A percentile compares a stretch with the other conserved stretches of the same genome.
Conservation (phyloP, 2,888 invertebrate genomes). For the Apamea epomidion region DNA sequence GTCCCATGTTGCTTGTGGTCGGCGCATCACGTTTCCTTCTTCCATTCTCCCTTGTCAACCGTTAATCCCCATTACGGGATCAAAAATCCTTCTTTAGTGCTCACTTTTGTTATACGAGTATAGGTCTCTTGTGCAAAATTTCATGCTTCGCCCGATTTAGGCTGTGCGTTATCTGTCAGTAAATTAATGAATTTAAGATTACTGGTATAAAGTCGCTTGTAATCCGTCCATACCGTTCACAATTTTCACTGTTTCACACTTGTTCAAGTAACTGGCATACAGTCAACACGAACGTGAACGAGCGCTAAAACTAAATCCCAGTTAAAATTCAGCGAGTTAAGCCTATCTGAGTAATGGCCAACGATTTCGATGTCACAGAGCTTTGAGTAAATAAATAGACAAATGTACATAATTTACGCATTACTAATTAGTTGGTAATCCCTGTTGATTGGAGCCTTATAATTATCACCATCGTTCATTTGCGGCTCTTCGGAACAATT, state of each 20-base stretch:
- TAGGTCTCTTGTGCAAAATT: background rate
- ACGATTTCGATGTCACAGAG: constrained; percentile 78
- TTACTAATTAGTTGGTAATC: constrained; percentile 66
- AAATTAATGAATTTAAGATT: background rate
- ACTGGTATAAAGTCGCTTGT: background rate
- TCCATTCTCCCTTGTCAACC: background rate
- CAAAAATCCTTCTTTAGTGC: background rate
- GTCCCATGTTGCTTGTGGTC: background rate
- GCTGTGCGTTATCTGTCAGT: no score
- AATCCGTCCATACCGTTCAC: background rate
- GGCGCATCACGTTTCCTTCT: background rate
- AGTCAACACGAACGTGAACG: constrained; percentile 61
- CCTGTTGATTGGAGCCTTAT: constrained; percentile 41
- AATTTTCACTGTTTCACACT: background rate
- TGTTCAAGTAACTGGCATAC: constrained; percentile 42
- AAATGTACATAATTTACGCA: constrained; percentile 78
- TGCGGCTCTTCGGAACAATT: constrained; percentile 17
- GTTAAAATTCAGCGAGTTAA: constrained; percentile 88
- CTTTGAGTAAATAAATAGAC: constrained; percentile 80
- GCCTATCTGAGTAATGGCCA: constrained; percentile 83
- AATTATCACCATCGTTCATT: constrained; percentile 39
- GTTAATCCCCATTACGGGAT: background rate
- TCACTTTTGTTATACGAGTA: background rate
- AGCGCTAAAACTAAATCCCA: constrained; percentile 76
- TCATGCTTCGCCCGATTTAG: no score